phyloP scores from a whole-genome alignment of 2,888 invertebrate genomes.

The Conistra vaccinii region DNA sequence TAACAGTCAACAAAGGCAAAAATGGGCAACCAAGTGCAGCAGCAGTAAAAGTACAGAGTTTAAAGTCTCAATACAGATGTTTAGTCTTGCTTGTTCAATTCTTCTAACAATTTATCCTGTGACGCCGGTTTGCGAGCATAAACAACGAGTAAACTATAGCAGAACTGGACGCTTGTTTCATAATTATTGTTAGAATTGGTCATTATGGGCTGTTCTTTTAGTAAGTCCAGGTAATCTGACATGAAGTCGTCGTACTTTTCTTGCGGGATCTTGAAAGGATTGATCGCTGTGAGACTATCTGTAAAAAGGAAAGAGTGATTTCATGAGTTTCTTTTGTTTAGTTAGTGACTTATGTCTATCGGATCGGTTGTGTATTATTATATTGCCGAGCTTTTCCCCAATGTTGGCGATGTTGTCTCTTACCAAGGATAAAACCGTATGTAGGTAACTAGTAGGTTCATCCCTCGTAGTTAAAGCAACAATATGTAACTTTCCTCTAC shows the following conservation, averaged over 20 bases:
- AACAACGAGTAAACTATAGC: slow-evolving; percentile 46
- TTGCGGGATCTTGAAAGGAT: slow-evolving; percentile 74
- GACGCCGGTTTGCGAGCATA: slow-evolving; percentile 56
- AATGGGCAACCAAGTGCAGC: neutral
- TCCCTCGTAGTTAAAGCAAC: too few species aligned
- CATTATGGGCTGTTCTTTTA: slow-evolving; percentile 83
- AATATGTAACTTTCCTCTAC: too few species aligned
- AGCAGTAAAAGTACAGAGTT: slow-evolving; percentile 1
- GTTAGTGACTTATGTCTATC: too few species aligned
- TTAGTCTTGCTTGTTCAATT: slow-evolving; percentile 26
- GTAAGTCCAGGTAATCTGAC: slow-evolving; percentile 88
- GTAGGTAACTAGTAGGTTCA: too few species aligned
- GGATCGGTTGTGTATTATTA: too few species aligned
- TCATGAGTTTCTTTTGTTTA: too few species aligned
- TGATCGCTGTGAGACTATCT: slow-evolving; percentile 92
- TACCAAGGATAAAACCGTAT: too few species aligned
- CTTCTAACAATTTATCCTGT: slow-evolving; percentile 36
- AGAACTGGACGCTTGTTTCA: slow-evolving; percentile 34
- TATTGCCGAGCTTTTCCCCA: too few species aligned
- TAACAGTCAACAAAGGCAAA: neutral
- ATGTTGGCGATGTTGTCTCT: too few species aligned
- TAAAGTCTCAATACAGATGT: neutral
- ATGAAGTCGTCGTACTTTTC: slow-evolving; percentile 72
- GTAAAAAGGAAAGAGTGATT: slow-evolving; percentile 68
- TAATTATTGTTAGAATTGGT: slow-evolving; percentile 47